phyloP scores from a whole-genome alignment of 2,797 vertebrate species.

The Sebastes alutus region DNA sequence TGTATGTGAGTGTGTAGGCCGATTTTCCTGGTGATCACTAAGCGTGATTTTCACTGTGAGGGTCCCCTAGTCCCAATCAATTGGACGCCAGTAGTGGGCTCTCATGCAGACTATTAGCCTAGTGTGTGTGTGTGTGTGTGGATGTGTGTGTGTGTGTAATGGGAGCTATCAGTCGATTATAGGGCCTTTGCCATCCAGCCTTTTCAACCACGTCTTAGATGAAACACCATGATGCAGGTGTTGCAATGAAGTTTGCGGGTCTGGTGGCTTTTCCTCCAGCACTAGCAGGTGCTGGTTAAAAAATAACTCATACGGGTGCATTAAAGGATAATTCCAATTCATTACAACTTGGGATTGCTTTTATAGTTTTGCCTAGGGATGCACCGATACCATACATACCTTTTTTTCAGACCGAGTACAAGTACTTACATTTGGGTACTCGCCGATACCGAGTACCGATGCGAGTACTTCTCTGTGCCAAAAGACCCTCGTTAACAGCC shows the following conservation, averaged over 20 bases:
- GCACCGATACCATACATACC: too few species aligned
- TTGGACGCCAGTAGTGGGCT: slow-evolving; percentile 37
- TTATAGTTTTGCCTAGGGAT: not conserved
- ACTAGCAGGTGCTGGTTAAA: too few species aligned
- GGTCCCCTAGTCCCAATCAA: slow-evolving; percentile 59
- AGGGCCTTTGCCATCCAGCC: not conserved
- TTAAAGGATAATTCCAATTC: not conserved
- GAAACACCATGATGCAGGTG: not conserved
- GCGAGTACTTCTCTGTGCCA: too few species aligned
- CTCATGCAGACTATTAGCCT: slow-evolving; percentile 11
- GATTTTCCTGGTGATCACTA: slow-evolving; percentile 49
- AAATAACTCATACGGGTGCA: not conserved
- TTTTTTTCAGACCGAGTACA: too few species aligned
- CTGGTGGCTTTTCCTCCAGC: not conserved
- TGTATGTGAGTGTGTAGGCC: not conserved
- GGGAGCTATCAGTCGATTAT: slow-evolving; percentile 38
- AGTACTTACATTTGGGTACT: too few species aligned
- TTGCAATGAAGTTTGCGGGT: not conserved
- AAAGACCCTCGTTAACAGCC: too few species aligned
- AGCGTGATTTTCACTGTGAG: slow-evolving; percentile 58
- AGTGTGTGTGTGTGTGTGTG: slow-evolving; percentile 1
- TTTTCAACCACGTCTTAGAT: not conserved
- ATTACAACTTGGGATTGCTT: not conserved
- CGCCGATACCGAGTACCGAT: too few species aligned
- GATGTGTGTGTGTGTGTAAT: not conserved